Evolutionary conservation across 1,140 invertebrate species (phyloP).

Genomic region (Adoxophyes honmai): DNA sequence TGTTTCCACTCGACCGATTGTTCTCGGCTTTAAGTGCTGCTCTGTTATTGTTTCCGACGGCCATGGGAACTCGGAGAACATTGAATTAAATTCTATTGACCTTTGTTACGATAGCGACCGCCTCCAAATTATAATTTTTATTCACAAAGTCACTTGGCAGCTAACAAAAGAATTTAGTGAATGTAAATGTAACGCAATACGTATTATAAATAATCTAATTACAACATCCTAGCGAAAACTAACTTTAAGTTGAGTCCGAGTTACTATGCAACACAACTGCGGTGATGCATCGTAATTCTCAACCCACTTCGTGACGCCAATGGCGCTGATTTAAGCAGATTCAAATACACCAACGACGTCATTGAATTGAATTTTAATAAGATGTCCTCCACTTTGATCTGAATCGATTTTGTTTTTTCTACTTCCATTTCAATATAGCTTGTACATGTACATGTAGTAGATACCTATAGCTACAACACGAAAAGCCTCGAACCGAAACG

Average conservation of each 20-base stretch:
- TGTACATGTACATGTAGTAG: constrained; percentile 6
- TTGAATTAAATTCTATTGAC: constrained; percentile 26
- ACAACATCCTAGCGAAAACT: too few species aligned
- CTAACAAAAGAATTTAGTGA: constrained; percentile 13
- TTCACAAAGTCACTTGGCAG: constrained; percentile 14
- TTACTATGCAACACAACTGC: too few species aligned
- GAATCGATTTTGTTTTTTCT: constrained; percentile 37
- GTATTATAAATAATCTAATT: too few species aligned
- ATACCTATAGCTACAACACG: background rate
- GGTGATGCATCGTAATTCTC: background rate
- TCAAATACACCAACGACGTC: constrained; percentile 30
- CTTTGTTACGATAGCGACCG: constrained; percentile 45
- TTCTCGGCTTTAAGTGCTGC: constrained; percentile 63
- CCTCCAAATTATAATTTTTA: constrained; percentile 26
- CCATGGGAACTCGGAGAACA: constrained; percentile 52
- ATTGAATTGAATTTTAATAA: constrained; percentile 36
- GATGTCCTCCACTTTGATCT: constrained; percentile 54
- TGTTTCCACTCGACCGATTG: constrained; percentile 68
- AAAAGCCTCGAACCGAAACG: constrained; percentile 4
- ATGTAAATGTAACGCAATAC: too few species aligned
- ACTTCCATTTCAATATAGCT: background rate
- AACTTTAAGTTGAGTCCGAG: too few species aligned
- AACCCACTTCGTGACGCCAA: constrained; percentile 41
- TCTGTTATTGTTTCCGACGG: constrained; percentile 67
- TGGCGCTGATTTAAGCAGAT: constrained; percentile 42